A percentile compares a stretch with the other conserved stretches of the same genome.
phyloP scores from a whole-genome alignment of 2,888 invertebrate species.

The Amphipoea lucens region DNA sequence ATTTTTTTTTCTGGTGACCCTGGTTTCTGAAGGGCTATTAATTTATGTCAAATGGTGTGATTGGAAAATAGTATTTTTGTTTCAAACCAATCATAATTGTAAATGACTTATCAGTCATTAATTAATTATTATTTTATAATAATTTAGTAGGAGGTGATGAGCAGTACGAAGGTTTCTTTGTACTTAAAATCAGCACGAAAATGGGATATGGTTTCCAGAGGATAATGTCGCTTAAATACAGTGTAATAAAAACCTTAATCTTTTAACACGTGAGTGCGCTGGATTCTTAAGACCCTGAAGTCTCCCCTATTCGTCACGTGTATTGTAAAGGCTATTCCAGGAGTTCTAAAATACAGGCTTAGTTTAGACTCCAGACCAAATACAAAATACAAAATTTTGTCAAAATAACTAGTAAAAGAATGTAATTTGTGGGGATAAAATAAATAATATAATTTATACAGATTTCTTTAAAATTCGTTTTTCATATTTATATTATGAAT shows the following conservation, averaged over 20 bases:
- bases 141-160: too few species aligned
- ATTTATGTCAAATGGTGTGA: not conserved
- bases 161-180: not conserved
- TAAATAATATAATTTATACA: too few species aligned
- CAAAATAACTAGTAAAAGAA: too few species aligned
- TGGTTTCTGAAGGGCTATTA: not conserved
- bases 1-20: not conserved
- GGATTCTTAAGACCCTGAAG: not conserved
- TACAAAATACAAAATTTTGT: too few species aligned
- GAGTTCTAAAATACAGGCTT: too few species aligned
- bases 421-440: too few species aligned
- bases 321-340: not conserved
- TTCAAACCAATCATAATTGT: not conserved
- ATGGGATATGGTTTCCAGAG: not conserved
- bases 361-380: too few species aligned
- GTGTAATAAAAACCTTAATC: too few species aligned
- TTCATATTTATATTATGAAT: slow-evolving; percentile 15
- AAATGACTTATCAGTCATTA: too few species aligned
- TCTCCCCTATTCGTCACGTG: not conserved
- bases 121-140: too few species aligned
- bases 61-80: not conserved
- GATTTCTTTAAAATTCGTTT: not conserved
- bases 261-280: not conserved
- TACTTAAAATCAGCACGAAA: not conserved
- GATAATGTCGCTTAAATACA: too few species aligned